Evolutionary conservation across 2,797 vertebrate genomes (phyloP).

Genomic region (Sarcoramphus papa): DNA sequence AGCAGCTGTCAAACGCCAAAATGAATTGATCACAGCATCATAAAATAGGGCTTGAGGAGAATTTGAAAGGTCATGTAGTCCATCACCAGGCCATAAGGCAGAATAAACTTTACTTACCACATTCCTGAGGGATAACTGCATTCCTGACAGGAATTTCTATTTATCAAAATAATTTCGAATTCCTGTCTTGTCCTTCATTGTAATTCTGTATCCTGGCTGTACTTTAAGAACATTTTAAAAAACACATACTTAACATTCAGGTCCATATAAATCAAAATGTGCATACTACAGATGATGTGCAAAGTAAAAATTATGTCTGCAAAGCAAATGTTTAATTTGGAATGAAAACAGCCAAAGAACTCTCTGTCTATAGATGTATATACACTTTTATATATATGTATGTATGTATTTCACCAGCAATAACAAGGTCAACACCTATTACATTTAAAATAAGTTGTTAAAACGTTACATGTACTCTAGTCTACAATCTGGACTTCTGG

Average conservation of each 20-base stretch:
- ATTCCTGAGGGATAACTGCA: background rate
- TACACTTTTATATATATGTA: background rate
- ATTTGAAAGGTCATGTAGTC: constrained; percentile 46
- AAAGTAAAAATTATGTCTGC: background rate
- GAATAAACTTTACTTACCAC: constrained; percentile 31
- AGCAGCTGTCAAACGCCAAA: constrained; percentile 16
- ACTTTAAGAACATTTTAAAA: background rate
- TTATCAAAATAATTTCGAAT: background rate
- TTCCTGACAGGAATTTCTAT: background rate
- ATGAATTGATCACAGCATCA: constrained; percentile 28
- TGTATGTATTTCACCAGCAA: background rate
- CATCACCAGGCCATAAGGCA: constrained; percentile 29
- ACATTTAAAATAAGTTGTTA: background rate
- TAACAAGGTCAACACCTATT: background rate
- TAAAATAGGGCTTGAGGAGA: background rate
- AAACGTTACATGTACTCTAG: rapidly evolving
- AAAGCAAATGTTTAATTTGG: background rate
- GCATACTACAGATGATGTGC: background rate
- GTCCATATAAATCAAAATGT: background rate
- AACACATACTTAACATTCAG: background rate
- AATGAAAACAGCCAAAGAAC: background rate
- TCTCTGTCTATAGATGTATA: background rate
- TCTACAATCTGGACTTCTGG: background rate
- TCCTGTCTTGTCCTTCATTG: background rate
- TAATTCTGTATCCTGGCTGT: background rate